phyloP scores from a whole-genome alignment of 2,113 vertebrate species.

The Dermatemys mawii region DNA sequence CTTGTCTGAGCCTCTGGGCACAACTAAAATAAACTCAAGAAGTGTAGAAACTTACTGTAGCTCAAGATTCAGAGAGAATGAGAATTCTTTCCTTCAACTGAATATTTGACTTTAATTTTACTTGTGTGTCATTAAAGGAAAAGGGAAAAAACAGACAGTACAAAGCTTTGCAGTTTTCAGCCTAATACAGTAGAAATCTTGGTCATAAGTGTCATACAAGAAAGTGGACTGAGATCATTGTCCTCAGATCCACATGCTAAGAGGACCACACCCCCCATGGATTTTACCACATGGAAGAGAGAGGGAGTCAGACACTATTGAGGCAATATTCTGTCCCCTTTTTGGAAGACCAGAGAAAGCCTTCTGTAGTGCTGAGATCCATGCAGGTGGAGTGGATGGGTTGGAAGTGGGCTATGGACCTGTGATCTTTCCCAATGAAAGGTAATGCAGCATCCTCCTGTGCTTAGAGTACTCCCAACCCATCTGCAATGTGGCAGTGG shows the following conservation, averaged over 20 bases:
- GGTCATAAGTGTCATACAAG: neutral
- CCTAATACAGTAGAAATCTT: neutral
- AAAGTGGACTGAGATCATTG: neutral
- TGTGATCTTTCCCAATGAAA: neutral
- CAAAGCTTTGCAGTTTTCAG: neutral
- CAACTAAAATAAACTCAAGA: neutral
- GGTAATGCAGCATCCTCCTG: too few relatives aligned
- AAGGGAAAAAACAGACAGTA: neutral
- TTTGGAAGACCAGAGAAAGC: neutral
- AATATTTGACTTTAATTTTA: neutral
- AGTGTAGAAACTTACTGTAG: neutral
- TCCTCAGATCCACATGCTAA: neutral
- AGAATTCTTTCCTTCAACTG: neutral
- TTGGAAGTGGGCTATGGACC: neutral
- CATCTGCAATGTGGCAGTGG: neutral
- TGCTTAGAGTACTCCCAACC: too few relatives aligned
- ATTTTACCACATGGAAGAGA: neutral
- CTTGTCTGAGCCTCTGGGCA: neutral
- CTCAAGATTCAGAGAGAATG: neutral
- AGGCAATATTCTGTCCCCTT: neutral
- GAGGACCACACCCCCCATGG: neutral
- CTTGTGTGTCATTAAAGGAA: neutral
- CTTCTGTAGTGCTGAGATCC: neutral
- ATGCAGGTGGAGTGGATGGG: neutral
- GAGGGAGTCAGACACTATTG: neutral